Conservation (phyloP, 2,888 invertebrate species). For the Xestia rhomboidea region DNA sequence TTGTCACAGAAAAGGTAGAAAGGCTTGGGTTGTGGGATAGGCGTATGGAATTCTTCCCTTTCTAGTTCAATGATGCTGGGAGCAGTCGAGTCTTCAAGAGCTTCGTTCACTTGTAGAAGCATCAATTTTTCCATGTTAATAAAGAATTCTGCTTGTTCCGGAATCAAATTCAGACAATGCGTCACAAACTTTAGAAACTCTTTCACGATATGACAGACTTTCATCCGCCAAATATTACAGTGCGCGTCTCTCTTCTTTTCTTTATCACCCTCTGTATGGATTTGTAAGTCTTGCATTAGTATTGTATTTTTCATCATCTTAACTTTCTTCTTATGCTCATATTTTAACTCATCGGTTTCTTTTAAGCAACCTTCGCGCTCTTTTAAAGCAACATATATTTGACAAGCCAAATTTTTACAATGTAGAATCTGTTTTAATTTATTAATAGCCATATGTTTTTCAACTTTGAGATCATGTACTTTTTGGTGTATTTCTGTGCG, state of each 20-base stretch:
- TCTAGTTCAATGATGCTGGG: constrained; percentile 80
- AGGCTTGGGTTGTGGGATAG: constrained; percentile 79
- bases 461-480: constrained; percentile 82
- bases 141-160: constrained; percentile 86
- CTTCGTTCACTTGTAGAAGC: constrained; percentile 82
- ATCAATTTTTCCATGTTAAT: constrained; percentile 85
- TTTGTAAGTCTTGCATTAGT: constrained; percentile 77
- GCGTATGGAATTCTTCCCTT: constrained; percentile 70
- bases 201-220: constrained; percentile 84
- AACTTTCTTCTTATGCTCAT: constrained; percentile 78
- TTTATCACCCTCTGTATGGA: constrained; percentile 75
- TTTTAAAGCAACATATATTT: constrained; percentile 85
- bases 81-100: constrained; percentile 75
- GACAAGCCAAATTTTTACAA: constrained; percentile 85
- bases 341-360: constrained; percentile 73
- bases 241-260: constrained; percentile 75
- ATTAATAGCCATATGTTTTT: constrained; percentile 83
- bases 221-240: constrained; percentile 80
- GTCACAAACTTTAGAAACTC: constrained; percentile 83
- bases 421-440: constrained; percentile 80
- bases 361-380: constrained; percentile 81
- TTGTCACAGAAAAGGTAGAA: constrained; percentile 83
- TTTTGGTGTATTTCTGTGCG: constrained; percentile 67
- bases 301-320: constrained; percentile 75
- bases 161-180: constrained; percentile 81